Percentiles rank a stretch among this genome's conserved stretches.
Conservation (phyloP, 2,797 vertebrate genomes). For the Periophthalmus magnuspinnatus region DNA sequence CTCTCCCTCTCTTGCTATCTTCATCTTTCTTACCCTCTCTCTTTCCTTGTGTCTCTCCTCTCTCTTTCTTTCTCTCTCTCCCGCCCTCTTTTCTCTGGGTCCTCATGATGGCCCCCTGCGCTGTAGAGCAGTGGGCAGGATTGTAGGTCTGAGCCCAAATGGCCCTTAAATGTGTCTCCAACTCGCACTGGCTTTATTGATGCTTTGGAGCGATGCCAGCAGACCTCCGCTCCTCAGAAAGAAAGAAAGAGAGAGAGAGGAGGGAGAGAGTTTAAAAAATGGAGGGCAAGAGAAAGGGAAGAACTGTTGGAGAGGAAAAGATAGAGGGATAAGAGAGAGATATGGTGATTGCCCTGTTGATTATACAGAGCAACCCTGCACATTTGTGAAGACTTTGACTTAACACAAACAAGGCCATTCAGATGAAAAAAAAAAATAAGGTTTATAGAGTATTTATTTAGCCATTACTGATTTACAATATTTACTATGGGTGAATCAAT, state of each 20-base stretch:
- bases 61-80: background rate
- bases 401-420: background rate
- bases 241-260: background rate
- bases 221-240: conserved; percentile 34
- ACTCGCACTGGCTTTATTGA: conserved; percentile 80
- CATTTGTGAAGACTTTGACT: background rate
- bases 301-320: background rate
- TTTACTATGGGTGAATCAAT: too few relatives aligned
- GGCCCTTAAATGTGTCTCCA: conserved; percentile 79
- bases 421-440: background rate
- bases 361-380: background rate
- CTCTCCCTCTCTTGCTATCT: too few relatives aligned
- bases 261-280: background rate
- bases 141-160: conserved; percentile 76
- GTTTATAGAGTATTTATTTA: background rate
- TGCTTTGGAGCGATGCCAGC: conserved; percentile 76
- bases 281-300: background rate
- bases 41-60: background rate
- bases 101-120: conserved; percentile 54
- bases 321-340: conserved; percentile 34
- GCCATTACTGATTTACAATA: background rate
- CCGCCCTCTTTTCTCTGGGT: conserved; percentile 24
- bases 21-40: too few relatives aligned
- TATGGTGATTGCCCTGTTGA: conserved; percentile 65
- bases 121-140: conserved; percentile 66